Conservation (phyloP, 2,888 invertebrate genomes). For the Meganola albula region DNA sequence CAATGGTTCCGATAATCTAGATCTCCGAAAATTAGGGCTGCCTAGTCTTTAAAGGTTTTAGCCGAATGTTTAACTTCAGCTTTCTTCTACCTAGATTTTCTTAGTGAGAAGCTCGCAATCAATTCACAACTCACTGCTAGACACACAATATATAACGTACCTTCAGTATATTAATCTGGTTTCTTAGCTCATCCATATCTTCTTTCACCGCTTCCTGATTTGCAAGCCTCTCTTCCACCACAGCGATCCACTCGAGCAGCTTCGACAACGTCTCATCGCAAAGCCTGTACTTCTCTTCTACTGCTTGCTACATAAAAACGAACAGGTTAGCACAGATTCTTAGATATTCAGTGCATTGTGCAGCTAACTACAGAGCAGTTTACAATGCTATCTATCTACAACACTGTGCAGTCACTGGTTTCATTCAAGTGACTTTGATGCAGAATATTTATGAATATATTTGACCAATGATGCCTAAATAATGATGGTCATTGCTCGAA, state of each 20-base stretch:
- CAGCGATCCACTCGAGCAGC: constrained; percentile 91
- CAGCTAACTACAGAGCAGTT: constrained; percentile 34
- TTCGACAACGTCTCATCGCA: constrained; percentile 92
- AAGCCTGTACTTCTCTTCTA: constrained; percentile 94
- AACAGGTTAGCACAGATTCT: constrained; percentile 14
- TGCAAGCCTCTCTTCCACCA: constrained; percentile 89
- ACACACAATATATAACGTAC: too few relatives aligned
- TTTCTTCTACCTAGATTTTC: too few relatives aligned
- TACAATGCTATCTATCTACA: constrained; percentile 42
- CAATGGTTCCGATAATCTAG: too few relatives aligned
- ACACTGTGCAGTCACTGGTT: constrained; percentile 33
- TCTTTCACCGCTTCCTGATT: constrained; percentile 92
- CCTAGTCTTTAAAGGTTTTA: too few relatives aligned
- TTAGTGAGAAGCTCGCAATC: too few relatives aligned
- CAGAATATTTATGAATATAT: constrained; percentile 10
- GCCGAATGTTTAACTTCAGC: too few relatives aligned
- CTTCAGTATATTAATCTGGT: constrained; percentile 93
- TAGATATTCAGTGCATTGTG: constrained; percentile 18
- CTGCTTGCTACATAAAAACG: constrained; percentile 87
- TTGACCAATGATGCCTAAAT: too few relatives aligned
- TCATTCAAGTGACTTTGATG: constrained; percentile 7
- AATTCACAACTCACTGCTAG: too few relatives aligned
- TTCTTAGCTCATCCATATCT: constrained; percentile 89
- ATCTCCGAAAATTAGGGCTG: too few relatives aligned
- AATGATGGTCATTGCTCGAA: too few relatives aligned